Percentiles rank a stretch among this genome's conserved stretches.
Conservation (phyloP, 23 tunicate species). For the Trididemnum miniatum region DNA sequence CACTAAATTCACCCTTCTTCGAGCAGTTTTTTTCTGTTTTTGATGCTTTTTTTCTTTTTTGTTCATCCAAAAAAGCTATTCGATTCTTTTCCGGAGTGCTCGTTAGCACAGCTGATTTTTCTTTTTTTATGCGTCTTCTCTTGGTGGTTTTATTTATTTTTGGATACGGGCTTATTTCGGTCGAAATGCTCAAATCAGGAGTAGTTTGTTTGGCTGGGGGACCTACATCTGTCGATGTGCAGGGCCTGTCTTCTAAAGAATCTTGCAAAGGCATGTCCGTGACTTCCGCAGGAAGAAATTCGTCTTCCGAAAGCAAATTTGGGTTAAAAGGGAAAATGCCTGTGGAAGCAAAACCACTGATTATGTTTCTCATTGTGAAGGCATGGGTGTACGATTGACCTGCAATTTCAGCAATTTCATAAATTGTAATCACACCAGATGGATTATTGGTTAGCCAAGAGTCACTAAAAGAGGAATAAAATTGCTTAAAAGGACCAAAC, state of each 20-base stretch:
- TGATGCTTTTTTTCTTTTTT: background rate
- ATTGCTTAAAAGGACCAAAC: constrained; percentile 55
- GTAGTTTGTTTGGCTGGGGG: background rate
- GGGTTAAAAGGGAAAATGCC: too few species aligned
- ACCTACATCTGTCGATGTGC: background rate
- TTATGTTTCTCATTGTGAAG: too few species aligned
- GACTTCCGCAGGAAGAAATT: too few species aligned
- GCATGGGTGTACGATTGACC: constrained; percentile 20
- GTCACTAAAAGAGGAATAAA: too few species aligned
- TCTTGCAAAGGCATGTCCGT: background rate
- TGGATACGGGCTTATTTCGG: background rate
- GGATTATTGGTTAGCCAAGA: constrained; percentile 23
- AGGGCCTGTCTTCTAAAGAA: background rate
- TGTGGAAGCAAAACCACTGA: too few species aligned
- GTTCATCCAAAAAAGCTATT: background rate
- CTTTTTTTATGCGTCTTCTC: too few species aligned
- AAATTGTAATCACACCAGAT: background rate
- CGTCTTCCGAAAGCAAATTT: too few species aligned
- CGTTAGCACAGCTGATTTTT: too few species aligned
- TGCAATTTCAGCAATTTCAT: constrained; percentile 31
- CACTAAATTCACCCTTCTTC: background rate
- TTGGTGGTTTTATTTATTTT: background rate
- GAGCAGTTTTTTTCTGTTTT: background rate
- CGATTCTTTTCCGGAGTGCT: too few species aligned
- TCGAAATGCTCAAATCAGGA: background rate